Evolutionary conservation across 2,797 vertebrate species (phyloP).

Genomic region (Myotis vivesi): DNA sequence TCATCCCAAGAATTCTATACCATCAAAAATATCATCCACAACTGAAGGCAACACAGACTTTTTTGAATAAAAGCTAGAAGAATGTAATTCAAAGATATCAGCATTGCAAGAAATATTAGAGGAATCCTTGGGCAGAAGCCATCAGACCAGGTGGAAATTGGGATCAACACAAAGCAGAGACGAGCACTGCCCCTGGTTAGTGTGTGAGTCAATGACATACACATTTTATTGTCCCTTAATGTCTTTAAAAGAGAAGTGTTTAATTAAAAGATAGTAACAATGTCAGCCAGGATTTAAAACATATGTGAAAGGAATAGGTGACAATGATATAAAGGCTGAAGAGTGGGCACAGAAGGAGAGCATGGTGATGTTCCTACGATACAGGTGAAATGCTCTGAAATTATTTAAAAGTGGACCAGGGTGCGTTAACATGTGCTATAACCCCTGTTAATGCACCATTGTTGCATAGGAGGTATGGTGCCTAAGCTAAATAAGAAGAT

Average conservation of each 20-base stretch:
- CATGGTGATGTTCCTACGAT: accelerated
- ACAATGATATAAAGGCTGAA: accelerated
- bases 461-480: too few species aligned
- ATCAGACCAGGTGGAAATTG: too few species aligned
- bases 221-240: neutral
- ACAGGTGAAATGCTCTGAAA: accelerated
- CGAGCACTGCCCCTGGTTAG: neutral
- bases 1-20: neutral
- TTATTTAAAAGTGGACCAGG: accelerated
- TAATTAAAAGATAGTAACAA: neutral
- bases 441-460: too few species aligned
- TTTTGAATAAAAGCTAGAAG: neutral
- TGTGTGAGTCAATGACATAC: accelerated
- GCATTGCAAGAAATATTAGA: too few species aligned
- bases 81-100: neutral
- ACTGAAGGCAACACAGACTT: neutral
- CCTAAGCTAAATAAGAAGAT: neutral
- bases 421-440: accelerated
- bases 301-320: too few species aligned
- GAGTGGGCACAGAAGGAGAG: accelerated
- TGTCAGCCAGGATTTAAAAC: neutral
- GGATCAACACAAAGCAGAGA: too few species aligned
- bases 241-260: neutral
- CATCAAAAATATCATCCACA: neutral
- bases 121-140: too few species aligned